Conservation (phyloP, 1,140 invertebrate genomes). For the Parasteatoda tepidariorum region DNA sequence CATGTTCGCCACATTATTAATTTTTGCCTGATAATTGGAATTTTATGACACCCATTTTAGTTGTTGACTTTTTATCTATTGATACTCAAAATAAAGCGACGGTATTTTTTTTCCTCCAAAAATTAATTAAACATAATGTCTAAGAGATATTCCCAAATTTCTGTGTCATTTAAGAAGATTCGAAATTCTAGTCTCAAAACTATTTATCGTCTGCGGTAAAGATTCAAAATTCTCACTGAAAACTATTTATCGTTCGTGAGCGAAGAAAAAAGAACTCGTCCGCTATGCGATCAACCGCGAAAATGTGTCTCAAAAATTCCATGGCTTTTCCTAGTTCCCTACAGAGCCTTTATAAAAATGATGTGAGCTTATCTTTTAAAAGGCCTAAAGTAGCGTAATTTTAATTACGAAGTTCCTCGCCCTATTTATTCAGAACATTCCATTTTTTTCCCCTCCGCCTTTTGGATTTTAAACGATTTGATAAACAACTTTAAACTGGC, state of each 20-base stretch:
- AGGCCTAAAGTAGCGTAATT: slow-evolving; percentile 47
- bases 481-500: slow-evolving; percentile 55
- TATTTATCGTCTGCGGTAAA: slow-evolving; percentile 22
- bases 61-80: too few species aligned
- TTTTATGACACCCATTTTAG: too few species aligned
- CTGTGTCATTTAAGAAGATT: neutral
- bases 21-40: too few species aligned
- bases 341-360: slow-evolving; percentile 35
- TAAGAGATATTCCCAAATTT: neutral
- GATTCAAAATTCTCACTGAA: neutral
- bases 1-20: too few species aligned
- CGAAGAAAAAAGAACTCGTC: slow-evolving; percentile 25
- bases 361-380: slow-evolving; percentile 31
- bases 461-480: slow-evolving; percentile 34
- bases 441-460: neutral
- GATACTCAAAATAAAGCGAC: too few species aligned
- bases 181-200: slow-evolving; percentile 16
- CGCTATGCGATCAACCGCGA: slow-evolving; percentile 28
- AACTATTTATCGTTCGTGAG: slow-evolving; percentile 38
- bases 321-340: neutral
- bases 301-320: slow-evolving; percentile 17
- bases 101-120: neutral
- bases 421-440: slow-evolving; percentile 22
- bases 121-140: neutral
- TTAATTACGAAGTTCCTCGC: slow-evolving; percentile 53